These are phyloP conservation scores for Conomelus anceps DNA, from an alignment of 2,888 invertebrate genomes.

Conservation along the genomic window DNA sequence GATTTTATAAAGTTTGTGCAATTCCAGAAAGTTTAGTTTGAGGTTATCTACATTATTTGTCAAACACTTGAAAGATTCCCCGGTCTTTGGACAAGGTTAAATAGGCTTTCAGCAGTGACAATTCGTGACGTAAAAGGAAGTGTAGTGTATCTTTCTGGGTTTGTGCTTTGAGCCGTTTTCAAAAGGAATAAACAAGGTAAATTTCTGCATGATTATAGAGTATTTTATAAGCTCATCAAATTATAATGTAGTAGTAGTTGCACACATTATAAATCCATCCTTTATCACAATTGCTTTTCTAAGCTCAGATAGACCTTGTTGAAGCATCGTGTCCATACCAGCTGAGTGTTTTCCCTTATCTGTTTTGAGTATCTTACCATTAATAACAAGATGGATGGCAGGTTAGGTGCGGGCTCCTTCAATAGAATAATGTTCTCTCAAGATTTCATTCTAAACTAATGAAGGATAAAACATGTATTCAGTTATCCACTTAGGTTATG, in stretches of 20 bases:
- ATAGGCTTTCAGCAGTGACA: constrained; percentile 7
- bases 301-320: not conserved
- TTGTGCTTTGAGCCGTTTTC: not conserved
- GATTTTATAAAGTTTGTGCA: not conserved
- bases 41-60: not conserved
- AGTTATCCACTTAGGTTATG: not conserved
- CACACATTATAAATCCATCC: not conserved
- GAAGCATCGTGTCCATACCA: not conserved
- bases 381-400: not conserved
- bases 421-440: not conserved
- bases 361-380: not conserved
- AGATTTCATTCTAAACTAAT: not conserved
- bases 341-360: constrained; percentile 2
- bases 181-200: constrained; percentile 3
- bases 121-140: constrained; percentile 12
- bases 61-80: not conserved
- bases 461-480: not conserved
- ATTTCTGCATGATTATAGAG: not conserved
- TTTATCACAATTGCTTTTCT: not conserved
- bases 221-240: not conserved
- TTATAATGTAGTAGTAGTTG: too few relatives aligned
- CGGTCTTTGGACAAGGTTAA: constrained; percentile 3
- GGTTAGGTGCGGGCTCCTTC: not conserved
- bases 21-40: not conserved
- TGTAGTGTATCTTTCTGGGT: constrained; percentile 7